Percentiles rank a stretch among this genome's conserved stretches.
Conservation (phyloP, 1,140 invertebrate genomes). For the Caenorhabditis elegans region WBcel235 BX284606.5:17173501-17174000, state of each 20-base stretch:
- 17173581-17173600: not conserved
- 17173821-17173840: no score
- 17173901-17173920: conserved; percentile 22
- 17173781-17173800: not conserved
- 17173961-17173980: no score
- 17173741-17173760: no score
- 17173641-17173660: conserved; percentile 5
- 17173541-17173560: no score
- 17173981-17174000: conserved; percentile 31
- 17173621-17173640: not conserved
- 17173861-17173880: conserved; percentile 19
- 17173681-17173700: not conserved
- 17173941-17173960: conserved; percentile 5
- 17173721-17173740: conserved; percentile 2
- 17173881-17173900: conserved; percentile 11
- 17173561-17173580: not conserved
- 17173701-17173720: not conserved
- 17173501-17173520: not conserved
- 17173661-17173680: conserved; percentile 2
- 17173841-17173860: conserved; percentile 22
- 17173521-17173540: not conserved
- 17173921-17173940: not conserved
- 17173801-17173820: no score
- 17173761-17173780: no score
- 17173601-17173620: no score